Evolutionary conservation across 2,113 vertebrate species (phyloP).

Genomic region (Onychorhynchus coronatus): DNA sequence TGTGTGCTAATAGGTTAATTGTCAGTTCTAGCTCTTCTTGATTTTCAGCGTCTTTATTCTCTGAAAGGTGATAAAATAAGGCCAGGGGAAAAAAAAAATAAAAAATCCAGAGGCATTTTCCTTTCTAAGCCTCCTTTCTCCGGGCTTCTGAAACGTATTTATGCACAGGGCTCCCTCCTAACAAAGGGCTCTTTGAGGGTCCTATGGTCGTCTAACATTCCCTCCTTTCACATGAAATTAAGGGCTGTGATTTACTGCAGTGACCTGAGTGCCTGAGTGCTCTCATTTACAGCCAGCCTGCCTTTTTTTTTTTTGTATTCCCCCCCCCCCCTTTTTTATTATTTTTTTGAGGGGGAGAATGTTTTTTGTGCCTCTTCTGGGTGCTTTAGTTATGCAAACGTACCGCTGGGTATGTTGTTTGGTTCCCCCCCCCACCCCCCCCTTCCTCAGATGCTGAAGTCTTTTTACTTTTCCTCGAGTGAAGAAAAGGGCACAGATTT

Average conservation of each 20-base stretch:
- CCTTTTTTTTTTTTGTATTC: no score
- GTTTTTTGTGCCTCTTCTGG: not conserved
- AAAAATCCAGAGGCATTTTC: not conserved
- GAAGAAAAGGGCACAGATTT: not conserved
- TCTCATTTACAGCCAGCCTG: not conserved
- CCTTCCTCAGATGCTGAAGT: not conserved
- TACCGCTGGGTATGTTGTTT: not conserved
- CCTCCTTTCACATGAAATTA: conserved; percentile 20
- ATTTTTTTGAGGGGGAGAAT: no score
- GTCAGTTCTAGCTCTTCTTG: not conserved
- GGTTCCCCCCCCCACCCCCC: not conserved
- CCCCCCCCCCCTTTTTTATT: not conserved
- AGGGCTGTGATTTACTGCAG: conserved; percentile 20
- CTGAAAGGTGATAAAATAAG: conserved; percentile 27
- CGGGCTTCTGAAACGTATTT: not conserved
- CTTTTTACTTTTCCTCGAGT: not conserved
- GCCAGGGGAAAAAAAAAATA: not conserved
- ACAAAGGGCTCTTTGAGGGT: conserved; percentile 36
- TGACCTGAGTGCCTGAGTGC: not conserved
- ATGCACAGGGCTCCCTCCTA: not conserved
- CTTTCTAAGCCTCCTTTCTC: conserved; percentile 23
- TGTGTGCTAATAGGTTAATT: not conserved
- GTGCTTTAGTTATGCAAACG: not conserved
- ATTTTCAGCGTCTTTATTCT: not conserved
- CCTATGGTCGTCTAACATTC: not conserved